These are phyloP conservation scores for Oceanodroma leucorhoa DNA, from an alignment of 2,797 vertebrate genomes.

Conservation along the genomic window DNA sequence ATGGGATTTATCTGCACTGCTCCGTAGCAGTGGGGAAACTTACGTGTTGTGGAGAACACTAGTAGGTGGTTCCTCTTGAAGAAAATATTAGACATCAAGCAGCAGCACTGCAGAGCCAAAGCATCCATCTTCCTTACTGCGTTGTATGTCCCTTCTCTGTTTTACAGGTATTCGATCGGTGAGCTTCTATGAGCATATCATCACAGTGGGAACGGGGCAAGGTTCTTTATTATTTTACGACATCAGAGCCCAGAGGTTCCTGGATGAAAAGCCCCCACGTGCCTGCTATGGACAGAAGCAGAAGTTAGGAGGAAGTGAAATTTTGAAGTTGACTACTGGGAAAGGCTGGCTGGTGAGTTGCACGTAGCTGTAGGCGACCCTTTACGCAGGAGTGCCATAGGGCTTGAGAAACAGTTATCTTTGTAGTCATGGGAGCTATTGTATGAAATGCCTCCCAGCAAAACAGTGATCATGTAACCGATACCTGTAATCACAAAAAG, in stretches of 20 bases:
- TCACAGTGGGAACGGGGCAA: constrained; percentile 96
- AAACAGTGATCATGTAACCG: not conserved
- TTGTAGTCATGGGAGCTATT: not conserved
- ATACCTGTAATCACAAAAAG: not conserved
- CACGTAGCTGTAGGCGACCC: not conserved
- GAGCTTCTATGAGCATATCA: constrained; percentile 98
- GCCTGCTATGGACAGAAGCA: constrained; percentile 78
- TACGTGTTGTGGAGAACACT: not conserved
- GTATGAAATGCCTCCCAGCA: not conserved
- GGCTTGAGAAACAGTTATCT: rapidly evolving
- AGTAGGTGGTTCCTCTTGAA: not conserved
- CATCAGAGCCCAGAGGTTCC: constrained; percentile 93
- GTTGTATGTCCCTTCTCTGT: not conserved
- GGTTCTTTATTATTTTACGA: constrained; percentile 96
- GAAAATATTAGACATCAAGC: not conserved
- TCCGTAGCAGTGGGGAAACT: not conserved
- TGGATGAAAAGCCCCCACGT: constrained; percentile 82
- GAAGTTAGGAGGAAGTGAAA: constrained; percentile 82
- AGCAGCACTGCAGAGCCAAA: not conserved
- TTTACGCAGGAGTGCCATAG: rapidly evolving
- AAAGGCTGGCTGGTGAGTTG: constrained; percentile 94
- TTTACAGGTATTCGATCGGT: constrained; percentile 92
- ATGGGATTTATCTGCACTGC: not conserved
- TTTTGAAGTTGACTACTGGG: constrained; percentile 92
- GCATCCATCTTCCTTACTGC: not conserved